Conservation (phyloP, 2,888 invertebrate genomes). For the Drosophila peninsularis region DNA sequence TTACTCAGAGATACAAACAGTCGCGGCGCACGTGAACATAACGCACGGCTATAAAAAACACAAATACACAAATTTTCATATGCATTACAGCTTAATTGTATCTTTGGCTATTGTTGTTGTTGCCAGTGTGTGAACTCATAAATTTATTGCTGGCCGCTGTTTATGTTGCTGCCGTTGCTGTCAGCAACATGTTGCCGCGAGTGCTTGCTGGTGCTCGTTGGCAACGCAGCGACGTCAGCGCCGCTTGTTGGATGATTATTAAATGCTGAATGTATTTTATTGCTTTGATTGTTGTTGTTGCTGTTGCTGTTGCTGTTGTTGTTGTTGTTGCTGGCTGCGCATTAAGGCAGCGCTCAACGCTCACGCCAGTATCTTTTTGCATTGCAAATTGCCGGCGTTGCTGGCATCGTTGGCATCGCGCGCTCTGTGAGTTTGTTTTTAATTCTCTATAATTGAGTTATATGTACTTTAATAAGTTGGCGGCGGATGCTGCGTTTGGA, state of each 20-base stretch:
- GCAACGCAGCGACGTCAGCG: conserved; percentile 40
- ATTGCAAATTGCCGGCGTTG: conserved; percentile 75
- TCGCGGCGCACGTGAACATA: conserved; percentile 72
- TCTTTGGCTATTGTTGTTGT: conserved; percentile 44
- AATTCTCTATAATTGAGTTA: conserved; percentile 80
- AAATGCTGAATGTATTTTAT: conserved; percentile 79
- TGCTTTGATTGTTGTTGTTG: conserved; percentile 68
- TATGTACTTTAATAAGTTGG: conserved; percentile 80
- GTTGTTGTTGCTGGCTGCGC: conserved; percentile 28
- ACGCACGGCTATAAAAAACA: conserved; percentile 75
- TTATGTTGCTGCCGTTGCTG: conserved; percentile 29
- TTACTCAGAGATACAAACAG: conserved; percentile 59
- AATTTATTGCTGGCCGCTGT: conserved; percentile 58
- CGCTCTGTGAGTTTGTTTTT: conserved; percentile 74
- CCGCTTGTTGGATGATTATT: conserved; percentile 64
- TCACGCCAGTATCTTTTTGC: conserved; percentile 58
- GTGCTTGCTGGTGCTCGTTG: conserved; percentile 55
- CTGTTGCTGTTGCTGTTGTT: conserved; percentile 11
- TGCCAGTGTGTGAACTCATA: conserved; percentile 69
- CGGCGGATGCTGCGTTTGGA: conserved; percentile 68
- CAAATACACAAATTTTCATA: conserved; percentile 68
- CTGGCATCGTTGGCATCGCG: conserved; percentile 44
- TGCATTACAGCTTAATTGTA: conserved; percentile 79
- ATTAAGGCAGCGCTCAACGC: conserved; percentile 26
- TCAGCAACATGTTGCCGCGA: conserved; percentile 12